Evolutionary conservation across 2,888 invertebrate species (phyloP).

Genomic region (Sarcophaga variegata): DNA sequence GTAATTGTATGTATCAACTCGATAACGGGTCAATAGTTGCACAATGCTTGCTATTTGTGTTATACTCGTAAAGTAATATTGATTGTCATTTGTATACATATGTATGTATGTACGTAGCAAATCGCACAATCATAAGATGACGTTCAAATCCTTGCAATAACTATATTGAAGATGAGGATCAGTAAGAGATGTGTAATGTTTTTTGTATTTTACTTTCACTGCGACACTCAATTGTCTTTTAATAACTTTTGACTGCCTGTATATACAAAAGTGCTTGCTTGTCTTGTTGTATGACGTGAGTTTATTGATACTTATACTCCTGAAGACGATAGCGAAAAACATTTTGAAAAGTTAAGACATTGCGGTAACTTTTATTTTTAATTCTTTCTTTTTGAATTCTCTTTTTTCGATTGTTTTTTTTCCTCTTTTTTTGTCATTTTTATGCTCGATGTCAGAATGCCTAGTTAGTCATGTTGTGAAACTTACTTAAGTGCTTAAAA

Average conservation of each 20-base stretch:
- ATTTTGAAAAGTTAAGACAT: constrained; percentile 46
- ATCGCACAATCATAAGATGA: constrained; percentile 36
- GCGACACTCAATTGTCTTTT: neutral
- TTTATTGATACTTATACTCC: neutral
- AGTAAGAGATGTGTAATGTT: no score
- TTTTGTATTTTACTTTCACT: neutral
- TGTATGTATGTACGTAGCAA: neutral
- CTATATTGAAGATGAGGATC: neutral
- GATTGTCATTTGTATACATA: constrained; percentile 8
- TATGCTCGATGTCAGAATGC: constrained; percentile 28
- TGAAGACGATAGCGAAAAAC: constrained; percentile 26
- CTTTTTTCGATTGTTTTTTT: neutral
- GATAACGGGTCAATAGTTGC: constrained; percentile 32
- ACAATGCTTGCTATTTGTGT: constrained; percentile 3
- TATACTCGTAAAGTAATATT: constrained; percentile 51
- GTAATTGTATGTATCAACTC: neutral
- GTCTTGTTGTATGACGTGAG: neutral
- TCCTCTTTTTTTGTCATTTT: neutral
- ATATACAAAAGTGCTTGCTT: no score
- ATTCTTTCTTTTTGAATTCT: no score
- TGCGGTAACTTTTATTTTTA: constrained; percentile 26
- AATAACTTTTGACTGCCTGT: neutral
- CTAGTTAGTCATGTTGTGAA: constrained; percentile 60
- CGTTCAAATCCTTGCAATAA: constrained; percentile 23
- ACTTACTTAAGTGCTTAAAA: constrained; percentile 18